Percentiles rank a stretch among this genome's conserved stretches.
Conservation (phyloP, 2,797 vertebrate genomes). For the Thamnophis elegans region DNA sequence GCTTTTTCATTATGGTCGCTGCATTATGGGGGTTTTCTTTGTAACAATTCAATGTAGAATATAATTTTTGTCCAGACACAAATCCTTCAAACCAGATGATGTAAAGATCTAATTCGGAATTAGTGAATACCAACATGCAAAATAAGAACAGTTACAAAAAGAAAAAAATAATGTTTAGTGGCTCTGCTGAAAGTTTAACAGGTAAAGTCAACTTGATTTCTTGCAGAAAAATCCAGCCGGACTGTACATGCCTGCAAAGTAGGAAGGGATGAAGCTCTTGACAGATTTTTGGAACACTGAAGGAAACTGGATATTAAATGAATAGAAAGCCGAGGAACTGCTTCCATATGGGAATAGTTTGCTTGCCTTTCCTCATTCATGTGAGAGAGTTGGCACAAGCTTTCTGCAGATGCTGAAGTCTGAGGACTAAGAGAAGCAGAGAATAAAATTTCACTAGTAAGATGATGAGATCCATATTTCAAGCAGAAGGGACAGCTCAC, state of each 20-base stretch:
- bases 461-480: constrained; percentile 17
- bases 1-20: background rate
- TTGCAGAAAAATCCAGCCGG: background rate
- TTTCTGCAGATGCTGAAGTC: constrained; percentile 18
- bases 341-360: constrained; percentile 21
- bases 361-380: constrained; percentile 10
- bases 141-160: background rate
- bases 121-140: background rate
- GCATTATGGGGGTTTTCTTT: background rate
- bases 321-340: constrained; percentile 2
- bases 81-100: background rate
- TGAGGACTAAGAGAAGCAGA: constrained; percentile 3
- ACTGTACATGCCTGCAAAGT: background rate
- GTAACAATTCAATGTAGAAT: background rate
- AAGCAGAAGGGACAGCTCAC: background rate
- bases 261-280: constrained; percentile 7
- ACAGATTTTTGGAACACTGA: constrained; percentile 26
- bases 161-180: background rate
- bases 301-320: constrained; percentile 25
- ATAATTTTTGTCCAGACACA: background rate
- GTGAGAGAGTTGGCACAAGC: constrained; percentile 4
- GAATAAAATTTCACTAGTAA: constrained; percentile 19
- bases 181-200: background rate
- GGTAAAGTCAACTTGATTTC: background rate
- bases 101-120: background rate